These are phyloP conservation scores for Drosophila melanica DNA, from an alignment of 1,140 invertebrate genomes.

Conservation along the genomic window DNA sequence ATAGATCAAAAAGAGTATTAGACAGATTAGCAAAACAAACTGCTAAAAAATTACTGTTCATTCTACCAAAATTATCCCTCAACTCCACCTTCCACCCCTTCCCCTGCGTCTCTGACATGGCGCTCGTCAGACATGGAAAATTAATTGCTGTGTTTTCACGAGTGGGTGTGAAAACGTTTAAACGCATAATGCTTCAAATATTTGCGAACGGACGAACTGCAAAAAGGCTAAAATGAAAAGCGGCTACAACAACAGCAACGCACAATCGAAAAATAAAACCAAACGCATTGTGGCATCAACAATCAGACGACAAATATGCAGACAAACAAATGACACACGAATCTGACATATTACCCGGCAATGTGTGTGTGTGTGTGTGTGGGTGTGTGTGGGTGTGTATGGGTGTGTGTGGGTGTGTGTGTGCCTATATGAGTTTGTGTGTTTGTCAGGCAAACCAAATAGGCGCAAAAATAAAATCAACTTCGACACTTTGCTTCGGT, in stretches of 20 bases:
- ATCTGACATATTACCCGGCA: constrained; percentile 49
- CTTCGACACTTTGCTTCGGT: constrained; percentile 53
- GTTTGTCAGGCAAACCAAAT: constrained; percentile 12
- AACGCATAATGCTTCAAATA: constrained; percentile 21
- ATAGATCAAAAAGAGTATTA: constrained; percentile 5
- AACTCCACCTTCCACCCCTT: too few species aligned
- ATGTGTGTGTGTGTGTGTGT: background rate
- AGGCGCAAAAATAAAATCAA: constrained; percentile 51
- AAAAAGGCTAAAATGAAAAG: constrained; percentile 10
- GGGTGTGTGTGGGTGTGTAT: background rate
- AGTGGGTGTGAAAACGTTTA: constrained; percentile 27
- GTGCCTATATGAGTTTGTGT: background rate
- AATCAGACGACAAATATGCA: constrained; percentile 54
- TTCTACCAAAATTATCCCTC: too few species aligned
- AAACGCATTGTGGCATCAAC: constrained; percentile 14
- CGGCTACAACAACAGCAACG: constrained; percentile 2
- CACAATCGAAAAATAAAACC: constrained; percentile 37
- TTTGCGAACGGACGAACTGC: constrained; percentile 9
- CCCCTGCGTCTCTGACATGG: background rate
- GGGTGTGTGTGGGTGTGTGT: too few species aligned
- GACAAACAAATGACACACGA: constrained; percentile 64
- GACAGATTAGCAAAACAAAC: constrained; percentile 18
- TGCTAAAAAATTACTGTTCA: too few species aligned
- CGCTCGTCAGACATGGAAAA: constrained; percentile 9
- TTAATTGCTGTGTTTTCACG: constrained; percentile 18